phyloP scores from a whole-genome alignment of 2,113 vertebrate genomes.

The Mustela nigripes region DNA sequence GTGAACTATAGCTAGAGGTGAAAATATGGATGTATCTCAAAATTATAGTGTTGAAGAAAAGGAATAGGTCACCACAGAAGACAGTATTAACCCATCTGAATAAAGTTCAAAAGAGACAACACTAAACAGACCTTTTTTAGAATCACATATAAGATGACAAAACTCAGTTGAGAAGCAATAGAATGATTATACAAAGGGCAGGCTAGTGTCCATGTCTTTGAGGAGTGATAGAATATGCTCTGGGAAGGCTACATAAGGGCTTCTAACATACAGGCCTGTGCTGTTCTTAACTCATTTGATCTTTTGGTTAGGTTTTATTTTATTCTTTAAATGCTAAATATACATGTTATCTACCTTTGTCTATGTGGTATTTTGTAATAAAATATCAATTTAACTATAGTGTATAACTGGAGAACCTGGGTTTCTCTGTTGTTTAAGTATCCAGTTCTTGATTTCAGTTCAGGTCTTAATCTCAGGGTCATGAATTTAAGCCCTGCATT shows the following conservation, averaged over 20 bases:
- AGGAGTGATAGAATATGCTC: neutral
- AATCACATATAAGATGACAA: neutral
- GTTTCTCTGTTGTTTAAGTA: neutral
- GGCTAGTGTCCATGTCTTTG: neutral
- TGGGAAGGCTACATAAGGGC: neutral
- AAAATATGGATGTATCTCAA: neutral
- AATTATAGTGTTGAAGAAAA: neutral
- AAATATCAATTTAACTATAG: neutral
- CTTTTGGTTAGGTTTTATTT: neutral
- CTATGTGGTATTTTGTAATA: neutral
- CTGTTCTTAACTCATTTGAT: neutral
- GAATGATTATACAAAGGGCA: neutral
- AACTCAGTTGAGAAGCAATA: neutral
- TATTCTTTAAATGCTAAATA: constrained; percentile 12
- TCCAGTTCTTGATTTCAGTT: neutral
- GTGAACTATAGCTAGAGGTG: neutral
- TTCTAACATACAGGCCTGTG: neutral
- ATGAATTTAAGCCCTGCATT: neutral
- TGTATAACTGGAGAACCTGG: neutral
- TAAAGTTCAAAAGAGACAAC: neutral
- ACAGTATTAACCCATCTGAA: neutral
- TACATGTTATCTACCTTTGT: neutral
- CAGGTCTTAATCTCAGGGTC: neutral
- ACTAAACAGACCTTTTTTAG: neutral
- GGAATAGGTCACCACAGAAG: neutral